A percentile compares a stretch with the other conserved stretches of the same genome.
phyloP scores from a whole-genome alignment of 2,888 invertebrate species.

The Amblyjoppa fuscipennis region DNA sequence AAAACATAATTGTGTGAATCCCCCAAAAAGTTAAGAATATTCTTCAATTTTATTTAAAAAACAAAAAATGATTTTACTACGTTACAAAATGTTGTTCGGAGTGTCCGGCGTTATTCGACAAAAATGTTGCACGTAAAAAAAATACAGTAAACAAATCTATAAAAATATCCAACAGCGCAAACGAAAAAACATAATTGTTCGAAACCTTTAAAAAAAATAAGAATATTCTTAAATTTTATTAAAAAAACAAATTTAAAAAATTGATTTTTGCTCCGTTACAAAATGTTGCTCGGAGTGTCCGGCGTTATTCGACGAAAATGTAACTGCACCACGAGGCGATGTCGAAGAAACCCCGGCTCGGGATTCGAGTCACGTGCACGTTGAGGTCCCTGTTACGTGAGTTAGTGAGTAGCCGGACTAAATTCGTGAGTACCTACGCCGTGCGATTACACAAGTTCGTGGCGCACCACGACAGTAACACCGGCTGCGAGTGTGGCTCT shows the following conservation, averaged over 20 bases:
- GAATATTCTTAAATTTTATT: neutral
- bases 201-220: no score
- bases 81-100: neutral
- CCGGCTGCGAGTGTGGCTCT: conserved; percentile 6
- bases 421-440: conserved; percentile 63
- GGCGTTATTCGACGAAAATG: conserved; percentile 10
- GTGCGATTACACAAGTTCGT: conserved; percentile 64
- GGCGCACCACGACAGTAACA: conserved; percentile 40
- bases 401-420: conserved; percentile 67
- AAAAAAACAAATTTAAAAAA: neutral
- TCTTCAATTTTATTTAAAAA: neutral
- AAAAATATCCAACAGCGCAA: no score
- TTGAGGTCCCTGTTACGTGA: conserved; percentile 72
- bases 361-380: conserved; percentile 75
- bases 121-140: conserved; percentile 7
- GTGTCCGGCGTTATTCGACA: neutral
- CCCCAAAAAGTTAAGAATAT: no score
- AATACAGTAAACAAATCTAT: neutral
- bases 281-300: neutral
- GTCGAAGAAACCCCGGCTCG: conserved; percentile 52
- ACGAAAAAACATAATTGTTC: no score
- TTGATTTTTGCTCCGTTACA: neutral
- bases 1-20: no score
- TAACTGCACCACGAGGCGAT: conserved; percentile 12
- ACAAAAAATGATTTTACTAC: neutral